phyloP scores from a whole-genome alignment of 2,797 vertebrate genomes.

The Myripristis murdjan region DNA sequence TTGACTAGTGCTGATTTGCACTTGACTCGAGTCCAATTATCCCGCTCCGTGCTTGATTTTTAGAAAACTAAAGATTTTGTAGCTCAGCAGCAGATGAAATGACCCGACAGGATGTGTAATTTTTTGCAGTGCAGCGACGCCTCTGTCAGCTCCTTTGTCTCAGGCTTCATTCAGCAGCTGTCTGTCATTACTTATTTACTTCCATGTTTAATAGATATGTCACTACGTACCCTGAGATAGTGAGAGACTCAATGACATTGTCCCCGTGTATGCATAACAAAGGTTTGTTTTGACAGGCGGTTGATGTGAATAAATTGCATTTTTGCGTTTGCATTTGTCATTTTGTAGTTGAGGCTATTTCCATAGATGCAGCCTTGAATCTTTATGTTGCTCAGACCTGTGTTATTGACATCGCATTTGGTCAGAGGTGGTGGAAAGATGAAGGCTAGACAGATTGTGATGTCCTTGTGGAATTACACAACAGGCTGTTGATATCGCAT shows the following conservation, averaged over 20 bases:
- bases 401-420: slow-evolving; percentile 9
- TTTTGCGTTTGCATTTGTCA: slow-evolving; percentile 41
- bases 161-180: slow-evolving; percentile 50
- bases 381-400: not conserved
- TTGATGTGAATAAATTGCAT: slow-evolving; percentile 41
- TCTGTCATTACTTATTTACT: slow-evolving; percentile 69
- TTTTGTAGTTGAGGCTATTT: slow-evolving; percentile 33
- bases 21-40: no score
- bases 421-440: slow-evolving; percentile 33
- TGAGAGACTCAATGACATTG: slow-evolving; percentile 24
- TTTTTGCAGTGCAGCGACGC: slow-evolving; percentile 15
- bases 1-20: no score
- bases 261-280: slow-evolving; percentile 30
- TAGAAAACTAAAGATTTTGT: no score
- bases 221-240: slow-evolving; percentile 26
- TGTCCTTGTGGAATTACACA: slow-evolving; percentile 57
- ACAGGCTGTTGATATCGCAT: slow-evolving; percentile 37
- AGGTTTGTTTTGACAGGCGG: slow-evolving; percentile 48
- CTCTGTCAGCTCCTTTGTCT: slow-evolving; percentile 38
- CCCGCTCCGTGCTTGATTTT: no score
- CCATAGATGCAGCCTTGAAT: not conserved
- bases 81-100: not conserved
- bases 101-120: not conserved
- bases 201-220: slow-evolving; percentile 43
- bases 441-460: slow-evolving; percentile 11